phyloP scores from a whole-genome alignment of 2,888 invertebrate species.

The Blastobasis lacticolella region DNA sequence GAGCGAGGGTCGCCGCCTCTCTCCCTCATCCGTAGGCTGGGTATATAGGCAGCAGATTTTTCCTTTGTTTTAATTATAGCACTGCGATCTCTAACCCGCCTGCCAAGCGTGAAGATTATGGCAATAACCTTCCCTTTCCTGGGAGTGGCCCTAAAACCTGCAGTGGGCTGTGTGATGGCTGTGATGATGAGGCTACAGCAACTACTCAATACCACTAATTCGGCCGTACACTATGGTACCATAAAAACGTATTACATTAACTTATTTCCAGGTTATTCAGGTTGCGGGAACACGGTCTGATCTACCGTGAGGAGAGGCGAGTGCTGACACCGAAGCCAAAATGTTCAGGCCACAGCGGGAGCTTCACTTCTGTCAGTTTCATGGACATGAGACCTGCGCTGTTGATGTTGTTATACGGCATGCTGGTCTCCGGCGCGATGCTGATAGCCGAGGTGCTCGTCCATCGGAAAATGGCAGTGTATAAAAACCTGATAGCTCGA shows the following conservation, averaged over 20 bases:
- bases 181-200: too few species aligned
- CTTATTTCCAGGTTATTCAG: constrained; percentile 56
- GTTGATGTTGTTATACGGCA: constrained; percentile 54
- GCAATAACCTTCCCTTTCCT: too few species aligned
- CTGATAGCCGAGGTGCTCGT: constrained; percentile 41
- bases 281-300: constrained; percentile 75
- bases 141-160: too few species aligned
- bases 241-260: not conserved
- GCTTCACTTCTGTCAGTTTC: constrained; percentile 77
- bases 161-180: too few species aligned
- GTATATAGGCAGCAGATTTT: not conserved
- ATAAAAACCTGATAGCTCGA: too few species aligned
- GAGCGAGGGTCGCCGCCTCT: too few species aligned
- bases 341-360: constrained; percentile 69
- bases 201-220: too few species aligned
- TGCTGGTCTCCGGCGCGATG: constrained; percentile 32
- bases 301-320: constrained; percentile 64
- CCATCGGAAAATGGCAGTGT: constrained; percentile 12
- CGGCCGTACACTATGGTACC: not conserved
- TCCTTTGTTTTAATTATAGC: not conserved
- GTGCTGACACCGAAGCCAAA: constrained; percentile 76
- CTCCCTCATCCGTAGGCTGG: not conserved
- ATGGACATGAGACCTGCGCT: constrained; percentile 73
- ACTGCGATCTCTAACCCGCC: too few species aligned
- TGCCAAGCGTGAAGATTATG: too few species aligned